Evolutionary conservation across 2,113 vertebrate genomes (phyloP).

Genomic region (Megaceryle maxima): DNA sequence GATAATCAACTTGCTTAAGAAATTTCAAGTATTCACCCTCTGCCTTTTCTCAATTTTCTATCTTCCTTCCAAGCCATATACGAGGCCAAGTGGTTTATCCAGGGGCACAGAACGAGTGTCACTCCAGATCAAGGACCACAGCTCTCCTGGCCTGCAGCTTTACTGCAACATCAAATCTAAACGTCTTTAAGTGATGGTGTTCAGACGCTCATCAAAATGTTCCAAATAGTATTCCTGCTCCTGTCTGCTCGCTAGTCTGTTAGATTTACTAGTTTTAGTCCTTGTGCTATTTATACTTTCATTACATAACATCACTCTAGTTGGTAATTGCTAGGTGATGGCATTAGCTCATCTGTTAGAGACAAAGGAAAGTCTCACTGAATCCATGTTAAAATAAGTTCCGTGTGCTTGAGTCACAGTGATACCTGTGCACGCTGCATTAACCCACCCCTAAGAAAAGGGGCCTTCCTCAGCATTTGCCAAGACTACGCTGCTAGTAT

Average conservation of each 20-base stretch:
- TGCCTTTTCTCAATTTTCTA: not conserved
- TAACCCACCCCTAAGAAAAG: not conserved
- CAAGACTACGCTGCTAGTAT: not conserved
- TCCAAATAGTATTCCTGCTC: slow-evolving; percentile 18
- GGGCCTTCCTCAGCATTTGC: not conserved
- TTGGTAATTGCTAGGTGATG: slow-evolving; percentile 55
- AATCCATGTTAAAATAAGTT: not conserved
- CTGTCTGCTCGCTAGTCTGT: slow-evolving; percentile 14
- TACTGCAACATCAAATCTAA: not conserved
- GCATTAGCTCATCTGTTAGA: slow-evolving; percentile 35
- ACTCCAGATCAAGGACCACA: not conserved
- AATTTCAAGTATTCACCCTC: not conserved
- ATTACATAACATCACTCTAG: slow-evolving; percentile 57
- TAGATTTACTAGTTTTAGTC: slow-evolving; percentile 39
- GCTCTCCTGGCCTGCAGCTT: not conserved
- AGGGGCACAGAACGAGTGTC: not conserved
- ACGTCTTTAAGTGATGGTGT: not conserved
- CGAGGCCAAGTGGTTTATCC: slow-evolving; percentile 14
- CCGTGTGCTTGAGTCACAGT: not conserved
- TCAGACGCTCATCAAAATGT: slow-evolving; percentile 23
- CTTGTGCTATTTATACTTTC: slow-evolving; percentile 51
- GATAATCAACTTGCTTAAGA: not conserved
- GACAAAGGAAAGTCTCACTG: not conserved
- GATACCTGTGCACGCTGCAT: not conserved
- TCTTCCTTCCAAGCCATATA: not conserved